phyloP scores from a whole-genome alignment of 2,888 invertebrate genomes.

The Pandemis cinnamomeana region DNA sequence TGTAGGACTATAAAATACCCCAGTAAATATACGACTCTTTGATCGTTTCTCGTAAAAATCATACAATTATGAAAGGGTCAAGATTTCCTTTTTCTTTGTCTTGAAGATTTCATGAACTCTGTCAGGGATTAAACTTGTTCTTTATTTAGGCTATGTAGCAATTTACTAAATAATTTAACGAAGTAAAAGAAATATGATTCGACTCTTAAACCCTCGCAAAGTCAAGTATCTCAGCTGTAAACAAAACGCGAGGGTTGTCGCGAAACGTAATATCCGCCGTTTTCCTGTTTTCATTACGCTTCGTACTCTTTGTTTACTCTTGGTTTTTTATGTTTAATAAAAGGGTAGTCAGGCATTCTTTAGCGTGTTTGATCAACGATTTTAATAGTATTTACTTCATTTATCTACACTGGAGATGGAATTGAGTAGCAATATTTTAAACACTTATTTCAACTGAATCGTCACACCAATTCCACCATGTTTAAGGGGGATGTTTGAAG shows the following conservation, averaged over 20 bases:
- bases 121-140: neutral
- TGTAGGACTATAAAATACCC: neutral
- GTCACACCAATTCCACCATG: too few species aligned
- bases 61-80: neutral
- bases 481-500: too few species aligned
- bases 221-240: conserved; percentile 23
- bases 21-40: neutral
- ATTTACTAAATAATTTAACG: neutral
- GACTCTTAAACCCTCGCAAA: conserved; percentile 19
- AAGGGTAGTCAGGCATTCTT: conserved; percentile 19
- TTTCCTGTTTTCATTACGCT: conserved; percentile 33
- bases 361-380: conserved; percentile 11
- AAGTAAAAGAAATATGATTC: conserved; percentile 1
- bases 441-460: too few species aligned
- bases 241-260: conserved; percentile 27
- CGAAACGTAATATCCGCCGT: conserved; percentile 29
- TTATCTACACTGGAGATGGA: neutral
- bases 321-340: conserved; percentile 16
- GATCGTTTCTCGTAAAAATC: neutral
- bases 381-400: neutral
- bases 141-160: neutral
- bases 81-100: neutral
- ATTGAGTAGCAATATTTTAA: neutral
- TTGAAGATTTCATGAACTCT: neutral
- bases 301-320: conserved; percentile 22